A percentile compares a stretch with the other conserved stretches of the same genome.
These are phyloP conservation scores for Falcunculus frontatus DNA, from an alignment of 2,113 vertebrate species.

Conservation along the genomic window DNA sequence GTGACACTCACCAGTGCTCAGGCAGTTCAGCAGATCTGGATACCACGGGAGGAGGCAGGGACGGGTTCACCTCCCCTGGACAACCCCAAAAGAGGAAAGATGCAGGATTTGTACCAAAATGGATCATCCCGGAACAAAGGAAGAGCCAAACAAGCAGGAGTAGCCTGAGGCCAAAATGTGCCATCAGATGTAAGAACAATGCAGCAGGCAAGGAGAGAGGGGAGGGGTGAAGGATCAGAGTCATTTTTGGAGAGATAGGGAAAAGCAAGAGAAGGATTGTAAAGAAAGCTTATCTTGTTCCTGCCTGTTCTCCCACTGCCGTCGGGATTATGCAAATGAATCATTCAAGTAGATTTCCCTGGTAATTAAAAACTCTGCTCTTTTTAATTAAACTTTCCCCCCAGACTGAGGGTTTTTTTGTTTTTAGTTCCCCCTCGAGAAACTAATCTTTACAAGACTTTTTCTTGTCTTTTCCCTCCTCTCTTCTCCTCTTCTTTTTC, in stretches of 20 bases:
- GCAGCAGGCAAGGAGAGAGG: background rate
- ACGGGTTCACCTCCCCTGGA: background rate
- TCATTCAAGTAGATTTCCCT: constrained; percentile 65
- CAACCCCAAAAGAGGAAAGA: background rate
- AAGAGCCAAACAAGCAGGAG: background rate
- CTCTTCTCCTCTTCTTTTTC: background rate
- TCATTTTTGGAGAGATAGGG: constrained; percentile 14
- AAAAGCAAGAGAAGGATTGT: constrained; percentile 16
- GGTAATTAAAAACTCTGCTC: constrained; percentile 69
- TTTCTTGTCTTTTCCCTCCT: background rate
- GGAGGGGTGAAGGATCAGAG: background rate
- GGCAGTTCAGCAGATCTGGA: background rate
- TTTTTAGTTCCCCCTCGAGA: background rate
- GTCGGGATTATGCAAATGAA: constrained; percentile 65
- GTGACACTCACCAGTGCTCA: background rate
- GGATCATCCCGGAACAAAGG: background rate
- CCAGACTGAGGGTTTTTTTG: background rate
- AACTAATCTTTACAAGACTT: constrained; percentile 25
- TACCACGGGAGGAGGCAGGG: rapidly evolving
- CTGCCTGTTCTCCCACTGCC: constrained; percentile 49
- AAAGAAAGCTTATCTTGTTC: constrained; percentile 55
- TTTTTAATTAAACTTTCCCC: constrained; percentile 73
- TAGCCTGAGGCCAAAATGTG: background rate
- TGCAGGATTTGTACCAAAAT: background rate
- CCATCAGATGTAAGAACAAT: background rate